Base-by-base conservation (phyloP, 30 jellyfish, hydroid and myxozoan genomes). In the Turritopsis rubra region DNA sequence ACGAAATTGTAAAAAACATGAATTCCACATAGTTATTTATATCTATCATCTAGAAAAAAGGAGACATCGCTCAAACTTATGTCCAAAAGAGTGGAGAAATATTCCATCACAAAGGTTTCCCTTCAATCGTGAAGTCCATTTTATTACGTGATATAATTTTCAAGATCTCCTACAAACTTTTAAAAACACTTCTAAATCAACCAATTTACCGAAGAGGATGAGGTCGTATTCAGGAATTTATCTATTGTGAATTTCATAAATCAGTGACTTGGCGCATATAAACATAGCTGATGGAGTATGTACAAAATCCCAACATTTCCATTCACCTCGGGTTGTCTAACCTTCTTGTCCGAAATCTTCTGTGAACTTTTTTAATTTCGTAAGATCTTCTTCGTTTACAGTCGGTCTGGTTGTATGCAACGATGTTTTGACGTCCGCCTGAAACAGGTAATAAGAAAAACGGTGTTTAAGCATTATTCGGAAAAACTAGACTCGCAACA, bases 341-440 rank as follows among this genome's bases (percentile, higher is more conserved):
- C 98, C 98, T 88, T 92, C 98, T 60, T 92, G 98, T 79, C 99
- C 99, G 70, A 94, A 94, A 66, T 94, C 99, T 26, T 89, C 96
- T 0, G 95, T 86, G 60, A 94, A 94, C 77, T 94, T 90, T 86
- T 89, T 84, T 30, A 88, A 86, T 72, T 90, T 94, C 23, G 41
- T 75, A 26, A 94, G 82, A 71, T 94, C 99, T 16, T 94, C 99
- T 87, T 94, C 96, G 80, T 90, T 88, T 4, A 94, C 95, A 5
- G 97, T 94, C 31, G 99, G 99, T 66, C 91, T 81, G 8, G 88
- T 90, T n/a, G 96, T 84, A 65, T 86, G 54, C 75, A 94, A 72
- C 60, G 99, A 87, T 65, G 91, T 91, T 72, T 70, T 54, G 85
- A 94, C 75, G 68, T 94, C 97, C 53, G 72, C 75, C 99, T 94